A percentile compares a stretch with the other conserved stretches of the same genome.
These are phyloP conservation scores for Sebastes iracundus DNA, from an alignment of 2,797 vertebrate genomes.

Conservation along the genomic window DNA sequence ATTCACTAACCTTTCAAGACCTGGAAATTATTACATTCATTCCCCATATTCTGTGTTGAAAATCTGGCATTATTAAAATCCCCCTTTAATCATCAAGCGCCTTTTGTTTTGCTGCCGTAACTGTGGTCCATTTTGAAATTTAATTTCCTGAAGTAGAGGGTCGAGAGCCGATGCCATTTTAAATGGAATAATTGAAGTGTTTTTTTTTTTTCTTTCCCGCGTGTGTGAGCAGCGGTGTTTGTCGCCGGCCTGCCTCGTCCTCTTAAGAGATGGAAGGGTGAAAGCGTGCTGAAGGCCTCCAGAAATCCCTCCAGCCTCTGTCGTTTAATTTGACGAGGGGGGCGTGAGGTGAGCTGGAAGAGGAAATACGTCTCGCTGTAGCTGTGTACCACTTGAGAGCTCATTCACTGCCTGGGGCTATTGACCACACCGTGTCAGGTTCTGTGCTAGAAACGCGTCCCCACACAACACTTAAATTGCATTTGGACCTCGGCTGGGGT, in stretches of 20 bases:
- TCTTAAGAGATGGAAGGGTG: slow-evolving; percentile 61
- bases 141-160: slow-evolving; percentile 75
- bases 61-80: slow-evolving; percentile 71
- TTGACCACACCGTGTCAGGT: slow-evolving; percentile 80
- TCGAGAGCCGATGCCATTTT: slow-evolving; percentile 75
- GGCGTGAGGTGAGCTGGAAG: slow-evolving; percentile 78
- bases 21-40: slow-evolving; percentile 54
- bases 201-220: background rate
- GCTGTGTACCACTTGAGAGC: slow-evolving; percentile 75
- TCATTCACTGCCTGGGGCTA: slow-evolving; percentile 74
- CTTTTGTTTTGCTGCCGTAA: slow-evolving; percentile 66
- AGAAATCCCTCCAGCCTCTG: slow-evolving; percentile 72
- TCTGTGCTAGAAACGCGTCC: slow-evolving; percentile 71
- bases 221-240: slow-evolving; percentile 48
- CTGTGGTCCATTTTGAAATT: slow-evolving; percentile 72
- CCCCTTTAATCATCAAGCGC: slow-evolving; percentile 64
- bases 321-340: slow-evolving; percentile 76
- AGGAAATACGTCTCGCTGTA: slow-evolving; percentile 73
- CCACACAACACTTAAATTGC: slow-evolving; percentile 78
- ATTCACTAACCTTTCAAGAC: slow-evolving; percentile 44
- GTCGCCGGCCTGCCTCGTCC: slow-evolving; percentile 59
- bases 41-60: slow-evolving; percentile 57
- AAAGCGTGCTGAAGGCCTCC: slow-evolving; percentile 56
- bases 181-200: slow-evolving; percentile 75
- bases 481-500: slow-evolving; percentile 73